Evolutionary conservation across 2,113 vertebrate species (phyloP).

Genomic region (Xiphophorus maculatus): DNA sequence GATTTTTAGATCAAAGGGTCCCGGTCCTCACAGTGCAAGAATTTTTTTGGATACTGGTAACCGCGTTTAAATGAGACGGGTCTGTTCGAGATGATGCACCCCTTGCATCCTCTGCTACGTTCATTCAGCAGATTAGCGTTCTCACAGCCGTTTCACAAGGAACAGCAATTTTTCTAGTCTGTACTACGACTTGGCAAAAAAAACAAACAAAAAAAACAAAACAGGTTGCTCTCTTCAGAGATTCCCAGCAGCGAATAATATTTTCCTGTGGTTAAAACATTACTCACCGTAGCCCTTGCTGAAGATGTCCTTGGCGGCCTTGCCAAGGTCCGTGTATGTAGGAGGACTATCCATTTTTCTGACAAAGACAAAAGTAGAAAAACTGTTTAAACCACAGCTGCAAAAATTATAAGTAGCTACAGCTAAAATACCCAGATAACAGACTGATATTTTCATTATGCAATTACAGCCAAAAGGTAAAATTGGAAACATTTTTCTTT

Average conservation of each 20-base stretch:
- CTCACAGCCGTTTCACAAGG: too few species aligned
- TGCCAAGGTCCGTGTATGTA: conserved; percentile 35
- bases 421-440: not conserved
- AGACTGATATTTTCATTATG: too few species aligned
- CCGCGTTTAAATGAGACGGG: too few species aligned
- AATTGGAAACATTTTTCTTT: too few species aligned
- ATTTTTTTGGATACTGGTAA: too few species aligned
- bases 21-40: too few species aligned
- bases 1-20: too few species aligned
- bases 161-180: too few species aligned
- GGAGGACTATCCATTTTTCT: conserved; percentile 35
- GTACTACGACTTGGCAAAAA: not conserved
- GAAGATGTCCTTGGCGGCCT: conserved; percentile 42
- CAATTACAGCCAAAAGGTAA: too few species aligned
- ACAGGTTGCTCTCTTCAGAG: not conserved
- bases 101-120: too few species aligned
- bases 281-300: conserved; percentile 38
- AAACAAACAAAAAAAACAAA: not conserved
- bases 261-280: not conserved
- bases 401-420: not conserved
- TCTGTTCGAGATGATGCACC: too few species aligned
- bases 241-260: conserved; percentile 9
- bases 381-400: not conserved
- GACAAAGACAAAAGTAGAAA: not conserved
- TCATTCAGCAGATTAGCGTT: too few species aligned